Evolutionary conservation across 2,797 vertebrate species (phyloP).

Genomic region (Gastrophryne carolinensis): DNA sequence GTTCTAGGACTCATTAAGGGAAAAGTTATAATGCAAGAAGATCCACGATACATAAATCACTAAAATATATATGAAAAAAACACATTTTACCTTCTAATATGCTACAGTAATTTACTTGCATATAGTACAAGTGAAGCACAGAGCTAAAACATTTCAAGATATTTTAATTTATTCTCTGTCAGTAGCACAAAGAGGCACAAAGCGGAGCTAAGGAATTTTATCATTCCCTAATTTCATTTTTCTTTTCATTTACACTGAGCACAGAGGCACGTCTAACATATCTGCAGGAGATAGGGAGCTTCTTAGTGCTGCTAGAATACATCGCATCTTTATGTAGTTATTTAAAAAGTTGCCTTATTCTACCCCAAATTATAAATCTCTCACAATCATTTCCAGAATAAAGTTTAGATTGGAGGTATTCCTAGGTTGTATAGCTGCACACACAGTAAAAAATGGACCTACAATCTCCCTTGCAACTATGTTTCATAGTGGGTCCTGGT

Average conservation of each 20-base stretch:
- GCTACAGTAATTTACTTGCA: background rate
- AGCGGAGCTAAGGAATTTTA: background rate
- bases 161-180: slow-evolving; percentile 13
- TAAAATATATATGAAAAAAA: background rate
- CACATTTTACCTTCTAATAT: slow-evolving; percentile 12
- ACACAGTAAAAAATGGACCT: too few relatives aligned
- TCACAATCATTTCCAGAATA: too few relatives aligned
- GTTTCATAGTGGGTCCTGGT: too few relatives aligned
- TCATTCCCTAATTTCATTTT: background rate
- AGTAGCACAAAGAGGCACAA: slow-evolving; percentile 28
- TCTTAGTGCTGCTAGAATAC: too few relatives aligned
- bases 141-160: background rate
- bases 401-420: too few relatives aligned
- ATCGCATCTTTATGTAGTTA: too few relatives aligned
- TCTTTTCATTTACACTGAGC: background rate
- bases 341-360: too few relatives aligned
- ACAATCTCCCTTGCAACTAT: too few relatives aligned
- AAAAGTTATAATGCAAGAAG: background rate
- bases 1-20: too few relatives aligned
- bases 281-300: background rate
- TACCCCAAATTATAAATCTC: too few relatives aligned
- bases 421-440: too few relatives aligned
- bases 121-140: background rate
- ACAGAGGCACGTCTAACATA: background rate
- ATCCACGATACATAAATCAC: background rate